Evolutionary conservation across 2,888 invertebrate genomes (phyloP).

Genomic region (Helicoverpa assulta): DNA sequence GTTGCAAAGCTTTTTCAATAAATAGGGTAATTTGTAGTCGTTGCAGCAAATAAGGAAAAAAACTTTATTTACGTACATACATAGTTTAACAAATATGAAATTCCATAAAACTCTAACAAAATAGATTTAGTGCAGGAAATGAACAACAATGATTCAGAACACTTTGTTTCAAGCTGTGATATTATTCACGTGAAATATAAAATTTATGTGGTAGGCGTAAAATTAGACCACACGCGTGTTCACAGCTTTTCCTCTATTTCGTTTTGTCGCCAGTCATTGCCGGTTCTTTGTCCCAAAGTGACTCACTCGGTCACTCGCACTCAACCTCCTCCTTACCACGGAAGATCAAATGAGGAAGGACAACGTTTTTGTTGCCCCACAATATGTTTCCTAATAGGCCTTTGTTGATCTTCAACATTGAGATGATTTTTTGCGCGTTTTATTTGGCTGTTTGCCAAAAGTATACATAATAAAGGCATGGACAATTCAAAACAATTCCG

Average conservation of each 20-base stretch:
- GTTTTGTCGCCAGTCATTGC: conserved; percentile 76
- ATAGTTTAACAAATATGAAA: conserved; percentile 12
- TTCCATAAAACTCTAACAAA: conserved; percentile 8
- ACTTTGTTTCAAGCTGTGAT: conserved; percentile 35
- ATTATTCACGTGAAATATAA: conserved; percentile 50
- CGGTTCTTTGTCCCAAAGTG: conserved; percentile 77
- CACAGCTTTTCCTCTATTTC: conserved; percentile 74
- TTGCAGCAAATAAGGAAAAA: no score
- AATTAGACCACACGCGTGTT: conserved; percentile 65
- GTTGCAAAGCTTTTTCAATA: neutral
- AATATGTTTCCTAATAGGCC: conserved; percentile 71
- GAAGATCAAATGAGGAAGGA: conserved; percentile 78
- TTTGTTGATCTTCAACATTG: conserved; percentile 68
- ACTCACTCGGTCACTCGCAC: conserved; percentile 69
- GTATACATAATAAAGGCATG: conserved; percentile 56
- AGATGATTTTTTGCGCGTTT: conserved; percentile 67
- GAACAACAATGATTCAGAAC: conserved; percentile 36
- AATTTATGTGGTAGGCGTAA: conserved; percentile 35
- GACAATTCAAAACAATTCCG: conserved; percentile 49
- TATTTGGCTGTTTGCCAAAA: conserved; percentile 77
- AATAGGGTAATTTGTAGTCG: neutral
- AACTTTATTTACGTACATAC: no score
- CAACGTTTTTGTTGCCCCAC: conserved; percentile 69
- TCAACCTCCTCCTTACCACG: conserved; percentile 67
- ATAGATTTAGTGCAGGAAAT: conserved; percentile 14